Evolutionary conservation across 2,797 vertebrate species (phyloP), one percentile per base, ranked within the genome.

Genomic region (Pterois miles): DNA sequence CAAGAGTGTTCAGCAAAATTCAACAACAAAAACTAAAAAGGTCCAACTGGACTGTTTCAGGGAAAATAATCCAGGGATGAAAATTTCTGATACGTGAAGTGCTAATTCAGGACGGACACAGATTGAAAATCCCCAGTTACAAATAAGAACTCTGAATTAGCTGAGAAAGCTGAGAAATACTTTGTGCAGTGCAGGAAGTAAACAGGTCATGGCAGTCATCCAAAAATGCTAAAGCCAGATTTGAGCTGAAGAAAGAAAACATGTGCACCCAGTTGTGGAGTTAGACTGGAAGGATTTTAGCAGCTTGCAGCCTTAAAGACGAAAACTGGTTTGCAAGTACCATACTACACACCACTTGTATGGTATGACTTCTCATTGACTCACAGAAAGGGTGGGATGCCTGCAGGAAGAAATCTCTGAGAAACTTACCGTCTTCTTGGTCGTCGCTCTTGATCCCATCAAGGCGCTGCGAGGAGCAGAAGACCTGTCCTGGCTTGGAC

Each of bases 361-460:
- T 12, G n/a, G n/a, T 25, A 10, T 57, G 0, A 76, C 36, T 63
- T 66, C 8, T 71, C 56, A 25, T 9, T 48, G 23, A 59, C 52
- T 36, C 52, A 48, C 33, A 66, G 18, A 81, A 48, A 71, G 31
- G 36, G 7, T 18, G 6, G 34, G 38, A 73, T 9, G n/a, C 23
- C 50, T 36, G 10, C n/a, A 65, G 23, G 43, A 63, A 33, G n/a
- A 2, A 33, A 14, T 68, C 65, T 40, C 4, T 52, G 62, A 76
- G n/a, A 53, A 72, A 80, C 93, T 90, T 88, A 96, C 95, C 88
- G 76, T 93, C 56, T 89, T 94, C 82, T 87, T 94, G 81, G 81
- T 77, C 64, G 78, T 80, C 62, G 80, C 69, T 73, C 81, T 91
- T 20, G 84, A 89, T 80, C 88, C 90, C 38, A 31, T 46, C 18